Evolutionary conservation across 2,888 invertebrate genomes (phyloP), one percentile per base, ranked within the genome.

Genomic region (Lithophane socia): DNA sequence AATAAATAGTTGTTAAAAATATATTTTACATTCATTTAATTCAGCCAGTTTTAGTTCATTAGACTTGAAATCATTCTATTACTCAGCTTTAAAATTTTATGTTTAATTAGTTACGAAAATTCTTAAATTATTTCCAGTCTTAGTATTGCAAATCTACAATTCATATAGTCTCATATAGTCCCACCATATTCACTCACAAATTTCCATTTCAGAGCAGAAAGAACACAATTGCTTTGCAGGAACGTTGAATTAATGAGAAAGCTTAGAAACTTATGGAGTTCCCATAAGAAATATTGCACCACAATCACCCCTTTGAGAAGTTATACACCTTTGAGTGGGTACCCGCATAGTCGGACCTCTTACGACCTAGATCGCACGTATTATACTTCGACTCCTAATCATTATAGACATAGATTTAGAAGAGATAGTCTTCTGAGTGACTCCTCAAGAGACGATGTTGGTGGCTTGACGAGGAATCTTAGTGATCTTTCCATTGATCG

Each of bases 241-340:
- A 97, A 97, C 93, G 94, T 95, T 89, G 97, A 97, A 89, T 96
- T 97, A 91, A 97, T 97, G 96, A 95, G 96, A 93, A 97, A 97
- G 93, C 96, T 97, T 88, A 96, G 97, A 91, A 97, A 95, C 87
- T 93, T 97, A 83, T 97, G 97, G 97, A 96, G 95, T 91, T 97
- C 97, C 92, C 97, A 97, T 95, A 97, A 97, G 92, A 97, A 97
- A 88, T 96, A 97, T 92, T 97, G 97, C 95, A 96, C 96, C 21
- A 95, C 94, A 85, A 92, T 95, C 75, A 92, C 93, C 86, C 94
- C 94, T 70, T 92, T 91, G 80, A 89, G 95, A 90, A 95, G 94
- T 83, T 94, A 94, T 89, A 94, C 96, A 12, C 96, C 96, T 68
- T 79, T 95, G 74, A 96, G 96, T 85, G 95, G 96, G 74, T 96